Conservation (phyloP, 2,797 vertebrate species). For the Muscicapa comitata region DNA sequence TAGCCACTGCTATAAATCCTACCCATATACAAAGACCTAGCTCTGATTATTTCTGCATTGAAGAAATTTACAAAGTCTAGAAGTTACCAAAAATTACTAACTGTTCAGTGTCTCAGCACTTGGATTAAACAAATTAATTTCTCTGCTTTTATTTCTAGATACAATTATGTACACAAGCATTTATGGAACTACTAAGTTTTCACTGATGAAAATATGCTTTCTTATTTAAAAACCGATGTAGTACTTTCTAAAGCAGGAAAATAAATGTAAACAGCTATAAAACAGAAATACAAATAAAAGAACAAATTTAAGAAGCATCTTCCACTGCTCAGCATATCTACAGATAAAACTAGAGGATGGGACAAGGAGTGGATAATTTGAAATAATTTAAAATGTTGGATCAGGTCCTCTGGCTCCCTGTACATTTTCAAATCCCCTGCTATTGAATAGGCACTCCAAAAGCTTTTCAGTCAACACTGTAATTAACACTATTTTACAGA, state of each 20-base stretch:
- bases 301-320: neutral
- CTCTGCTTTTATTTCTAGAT: neutral
- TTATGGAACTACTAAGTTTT: neutral
- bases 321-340: neutral
- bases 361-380: neutral
- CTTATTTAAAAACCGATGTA: neutral
- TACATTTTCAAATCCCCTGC: neutral
- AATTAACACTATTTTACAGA: neutral
- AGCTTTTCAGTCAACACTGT: neutral
- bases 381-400: neutral
- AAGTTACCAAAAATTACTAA: neutral
- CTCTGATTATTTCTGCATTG: neutral
- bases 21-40: neutral
- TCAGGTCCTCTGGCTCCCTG: neutral
- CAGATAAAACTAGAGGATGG: neutral
- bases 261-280: neutral
- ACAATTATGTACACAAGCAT: neutral
- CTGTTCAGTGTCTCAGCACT: neutral
- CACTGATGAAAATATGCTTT: neutral
- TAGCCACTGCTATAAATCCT: neutral
- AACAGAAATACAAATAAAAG: neutral
- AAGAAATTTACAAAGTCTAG: neutral
- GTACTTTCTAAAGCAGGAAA: neutral
- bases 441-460: neutral
- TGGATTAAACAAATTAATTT: neutral